Conservation (phyloP, 2,888 invertebrate species). For the Dynastes hyllus region DNA sequence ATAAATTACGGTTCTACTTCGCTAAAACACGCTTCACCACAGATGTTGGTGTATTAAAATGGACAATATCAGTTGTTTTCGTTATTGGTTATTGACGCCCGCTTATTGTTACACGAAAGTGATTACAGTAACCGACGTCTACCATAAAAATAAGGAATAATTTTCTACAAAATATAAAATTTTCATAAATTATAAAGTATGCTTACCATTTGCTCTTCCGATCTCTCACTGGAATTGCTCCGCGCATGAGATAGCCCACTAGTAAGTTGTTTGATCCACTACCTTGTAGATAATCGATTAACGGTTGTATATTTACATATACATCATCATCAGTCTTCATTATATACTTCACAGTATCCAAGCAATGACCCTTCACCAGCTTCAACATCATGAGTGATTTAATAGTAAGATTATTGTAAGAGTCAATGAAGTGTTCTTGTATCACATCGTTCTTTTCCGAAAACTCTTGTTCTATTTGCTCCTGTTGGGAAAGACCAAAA, state of each 20-base stretch:
- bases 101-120: too few relatives aligned
- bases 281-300: slow-evolving; percentile 69
- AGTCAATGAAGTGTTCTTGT: slow-evolving; percentile 88
- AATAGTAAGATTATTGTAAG: slow-evolving; percentile 89
- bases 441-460: slow-evolving; percentile 83
- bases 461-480: slow-evolving; percentile 79
- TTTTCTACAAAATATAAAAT: neutral
- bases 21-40: too few relatives aligned
- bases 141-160: neutral
- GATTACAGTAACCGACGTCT: neutral
- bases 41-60: too few relatives aligned
- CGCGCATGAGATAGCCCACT: slow-evolving; percentile 85
- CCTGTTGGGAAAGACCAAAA: slow-evolving; percentile 66
- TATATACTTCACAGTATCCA: slow-evolving; percentile 74
- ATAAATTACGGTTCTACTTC: too few relatives aligned
- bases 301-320: slow-evolving; percentile 84
- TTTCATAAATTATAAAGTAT: slow-evolving; percentile 14
- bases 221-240: slow-evolving; percentile 83
- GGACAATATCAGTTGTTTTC: too few relatives aligned
- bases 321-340: slow-evolving; percentile 93
- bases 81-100: too few relatives aligned
- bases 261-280: slow-evolving; percentile 72
- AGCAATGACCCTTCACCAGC: slow-evolving; percentile 83
- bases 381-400: slow-evolving; percentile 91
- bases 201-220: slow-evolving; percentile 84